These are phyloP conservation scores for Scopus umbretta DNA, from an alignment of 2,113 vertebrate species.

Conservation along the genomic window DNA sequence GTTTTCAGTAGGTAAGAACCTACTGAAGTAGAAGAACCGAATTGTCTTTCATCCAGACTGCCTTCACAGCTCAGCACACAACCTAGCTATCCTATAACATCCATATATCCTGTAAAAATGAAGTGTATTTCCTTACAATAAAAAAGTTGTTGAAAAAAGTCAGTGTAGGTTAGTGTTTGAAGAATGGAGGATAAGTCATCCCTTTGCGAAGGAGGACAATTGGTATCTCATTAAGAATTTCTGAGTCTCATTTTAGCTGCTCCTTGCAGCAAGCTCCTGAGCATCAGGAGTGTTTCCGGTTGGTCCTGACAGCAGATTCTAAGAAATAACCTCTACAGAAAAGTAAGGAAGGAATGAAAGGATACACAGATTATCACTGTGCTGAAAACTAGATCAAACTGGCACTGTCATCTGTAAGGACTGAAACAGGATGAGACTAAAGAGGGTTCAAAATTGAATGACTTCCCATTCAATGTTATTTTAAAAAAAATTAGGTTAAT, in stretches of 20 bases:
- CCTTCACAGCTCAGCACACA: background rate
- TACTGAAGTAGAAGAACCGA: too few relatives aligned
- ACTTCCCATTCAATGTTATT: background rate
- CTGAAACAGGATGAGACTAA: background rate
- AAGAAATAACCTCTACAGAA: background rate
- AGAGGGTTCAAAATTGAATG: background rate
- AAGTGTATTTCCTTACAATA: background rate
- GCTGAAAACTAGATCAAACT: background rate
- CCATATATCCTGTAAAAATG: background rate
- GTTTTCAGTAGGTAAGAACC: background rate
- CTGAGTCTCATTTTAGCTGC: background rate
- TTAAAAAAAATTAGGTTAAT: background rate
- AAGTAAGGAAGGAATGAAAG: background rate
- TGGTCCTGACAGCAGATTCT: background rate
- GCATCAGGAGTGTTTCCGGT: background rate
- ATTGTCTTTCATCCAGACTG: background rate
- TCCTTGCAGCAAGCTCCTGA: background rate
- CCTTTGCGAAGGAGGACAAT: background rate
- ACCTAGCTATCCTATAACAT: too few relatives aligned
- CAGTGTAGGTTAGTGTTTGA: background rate
- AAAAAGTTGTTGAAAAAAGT: background rate
- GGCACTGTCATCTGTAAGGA: background rate
- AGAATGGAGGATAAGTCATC: background rate
- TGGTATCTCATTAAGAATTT: background rate
- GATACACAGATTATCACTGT: background rate